Base-by-base conservation (phyloP, 1,140 invertebrate genomes). In the Berghia stephanieae region DNA sequence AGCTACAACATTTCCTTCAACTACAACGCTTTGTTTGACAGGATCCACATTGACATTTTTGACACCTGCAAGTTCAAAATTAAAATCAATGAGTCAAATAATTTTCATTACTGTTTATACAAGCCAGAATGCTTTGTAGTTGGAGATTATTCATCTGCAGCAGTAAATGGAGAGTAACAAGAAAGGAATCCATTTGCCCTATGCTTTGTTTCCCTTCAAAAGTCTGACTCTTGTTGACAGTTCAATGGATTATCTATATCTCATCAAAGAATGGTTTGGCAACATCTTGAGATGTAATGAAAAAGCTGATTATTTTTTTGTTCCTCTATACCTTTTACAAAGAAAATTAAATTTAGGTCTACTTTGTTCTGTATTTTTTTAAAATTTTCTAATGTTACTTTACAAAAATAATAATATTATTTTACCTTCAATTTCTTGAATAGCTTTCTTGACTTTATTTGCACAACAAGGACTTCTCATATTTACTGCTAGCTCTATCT, bases 1-100 rank as follows among this genome's bases (percentile, higher is more conserved):
- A 42, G 74, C 74, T 36, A 38, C 60, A 68, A 76, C 21, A 49
- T 68, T 43, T 27, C 74, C 74, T 52, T 76, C 74, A 34, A 76
- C 40, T 13, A 76, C 44, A 40, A 76, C 27, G 18, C 74, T 66
- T 27, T 76, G 74, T 24, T 34, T 31, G 21, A 24, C 34, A 18
- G 63, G n/a, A 44, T 75, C 55, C 13, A 75, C 42, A 75, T 63
- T 34, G n/a, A 75, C n/a, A 24, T n/a, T 27, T 16, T 27, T 63
- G n/a, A 75, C 52, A 42, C 72, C 72, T 75, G 36, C 24, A 60
- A 74, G n/a, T 27, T 63, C 8, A 31, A 38, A 67, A 67, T 18
- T 31, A 16, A 10, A 67, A 38, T 36, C 3, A 18, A 38, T 5
- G 16, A 8, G 40, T 16, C 63, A 36, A 10, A 67, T 36, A 24